Conservation (phyloP, 2,888 invertebrate species). For the Synanthedon vespiformis region DNA sequence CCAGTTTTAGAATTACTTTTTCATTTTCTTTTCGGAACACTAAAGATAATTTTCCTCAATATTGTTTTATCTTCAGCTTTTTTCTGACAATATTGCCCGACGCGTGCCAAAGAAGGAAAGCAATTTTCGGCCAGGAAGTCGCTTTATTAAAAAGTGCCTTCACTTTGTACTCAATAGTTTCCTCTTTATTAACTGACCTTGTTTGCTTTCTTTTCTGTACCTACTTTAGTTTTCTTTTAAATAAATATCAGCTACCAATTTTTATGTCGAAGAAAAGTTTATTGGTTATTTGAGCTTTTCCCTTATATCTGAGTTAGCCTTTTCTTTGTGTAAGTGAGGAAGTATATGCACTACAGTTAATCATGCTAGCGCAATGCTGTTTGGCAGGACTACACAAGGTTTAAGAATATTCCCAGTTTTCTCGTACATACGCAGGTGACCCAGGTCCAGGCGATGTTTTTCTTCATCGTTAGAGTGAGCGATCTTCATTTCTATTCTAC, state of each 20-base stretch:
- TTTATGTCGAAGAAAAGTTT: too few species aligned
- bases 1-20: background rate
- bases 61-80: background rate
- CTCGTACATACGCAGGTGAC: too few species aligned
- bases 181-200: constrained; percentile 8
- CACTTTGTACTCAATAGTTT: constrained; percentile 6
- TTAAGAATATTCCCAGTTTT: too few species aligned
- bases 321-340: too few species aligned
- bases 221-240: background rate
- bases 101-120: constrained; percentile 5
- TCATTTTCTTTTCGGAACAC: background rate
- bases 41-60: background rate
- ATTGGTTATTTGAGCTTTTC: too few species aligned
- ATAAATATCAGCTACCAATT: background rate
- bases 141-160: constrained; percentile 12
- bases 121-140: constrained; percentile 11
- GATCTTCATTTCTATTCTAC: too few species aligned
- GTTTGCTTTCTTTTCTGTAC: constrained; percentile 3
- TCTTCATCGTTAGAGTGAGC: too few species aligned
- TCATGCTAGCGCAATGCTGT: too few species aligned
- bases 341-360: too few species aligned
- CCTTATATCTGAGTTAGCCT: too few species aligned
- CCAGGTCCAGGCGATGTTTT: too few species aligned
- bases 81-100: background rate
- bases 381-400: too few species aligned